phyloP scores from a whole-genome alignment of 2,888 invertebrate genomes.

The Toxonevra muliebris region DNA sequence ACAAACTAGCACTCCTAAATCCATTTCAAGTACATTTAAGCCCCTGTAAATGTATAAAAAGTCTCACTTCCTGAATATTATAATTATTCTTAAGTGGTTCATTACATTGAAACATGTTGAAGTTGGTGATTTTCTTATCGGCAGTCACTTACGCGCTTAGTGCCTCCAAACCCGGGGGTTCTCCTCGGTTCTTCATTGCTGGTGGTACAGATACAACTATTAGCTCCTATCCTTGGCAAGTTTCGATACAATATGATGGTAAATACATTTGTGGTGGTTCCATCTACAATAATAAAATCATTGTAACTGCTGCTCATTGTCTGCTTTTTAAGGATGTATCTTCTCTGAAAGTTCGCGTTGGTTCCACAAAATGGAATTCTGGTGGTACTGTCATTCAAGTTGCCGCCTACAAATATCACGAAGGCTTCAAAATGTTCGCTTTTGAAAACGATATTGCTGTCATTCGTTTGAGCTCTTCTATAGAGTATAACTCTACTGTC shows the following conservation, averaged over 20 bases:
- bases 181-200: constrained; percentile 45
- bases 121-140: constrained; percentile 29
- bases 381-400: constrained; percentile 49
- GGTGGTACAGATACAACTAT: constrained; percentile 47
- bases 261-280: constrained; percentile 69
- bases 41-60: too few species aligned
- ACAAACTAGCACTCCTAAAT: too few species aligned
- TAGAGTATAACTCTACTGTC: not conserved
- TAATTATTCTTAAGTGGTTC: too few species aligned
- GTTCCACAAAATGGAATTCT: constrained; percentile 64
- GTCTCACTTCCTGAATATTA: too few species aligned
- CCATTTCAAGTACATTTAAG: too few species aligned
- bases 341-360: constrained; percentile 65
- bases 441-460: constrained; percentile 57
- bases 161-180: constrained; percentile 47
- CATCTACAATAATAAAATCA: constrained; percentile 63
- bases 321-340: constrained; percentile 48
- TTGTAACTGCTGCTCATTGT: constrained; percentile 72
- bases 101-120: constrained; percentile 31
- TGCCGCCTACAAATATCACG: constrained; percentile 16
- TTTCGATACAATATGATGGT: constrained; percentile 57
- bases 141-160: constrained; percentile 45
- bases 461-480: not conserved
- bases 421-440: not conserved
- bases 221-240: constrained; percentile 50